Evolutionary conservation across 2,797 vertebrate species (phyloP).

Genomic region (Scomberomorus guttatus): DNA sequence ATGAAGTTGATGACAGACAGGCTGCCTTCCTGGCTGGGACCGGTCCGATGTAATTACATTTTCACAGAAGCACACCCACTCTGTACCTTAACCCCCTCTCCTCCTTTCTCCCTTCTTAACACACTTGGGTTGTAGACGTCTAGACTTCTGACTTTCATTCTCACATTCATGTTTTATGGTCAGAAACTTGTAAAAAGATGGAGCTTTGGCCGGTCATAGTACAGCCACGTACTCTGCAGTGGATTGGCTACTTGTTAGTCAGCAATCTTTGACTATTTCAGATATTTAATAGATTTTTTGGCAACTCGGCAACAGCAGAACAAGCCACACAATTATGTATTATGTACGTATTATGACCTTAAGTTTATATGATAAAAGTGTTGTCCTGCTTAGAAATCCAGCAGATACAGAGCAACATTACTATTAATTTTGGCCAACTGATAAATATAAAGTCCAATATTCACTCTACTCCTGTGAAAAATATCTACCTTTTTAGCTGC

Average conservation of each 20-base stretch:
- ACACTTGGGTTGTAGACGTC: not conserved
- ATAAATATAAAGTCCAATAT: no score
- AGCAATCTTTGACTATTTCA: not conserved
- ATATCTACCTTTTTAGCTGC: no score
- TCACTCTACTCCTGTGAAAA: no score
- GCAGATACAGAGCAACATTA: no score
- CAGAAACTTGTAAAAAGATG: no score
- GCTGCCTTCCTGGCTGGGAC: slow-evolving; percentile 42
- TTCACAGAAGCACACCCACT: slow-evolving; percentile 9
- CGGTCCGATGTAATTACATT: slow-evolving; percentile 47
- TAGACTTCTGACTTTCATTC: not conserved
- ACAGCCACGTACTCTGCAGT: not conserved
- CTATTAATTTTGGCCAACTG: no score
- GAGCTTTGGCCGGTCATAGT: not conserved
- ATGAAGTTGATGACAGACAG: slow-evolving; percentile 68
- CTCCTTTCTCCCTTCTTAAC: not conserved
- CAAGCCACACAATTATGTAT: no score
- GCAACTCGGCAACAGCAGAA: no score
- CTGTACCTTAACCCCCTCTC: not conserved
- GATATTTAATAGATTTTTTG: not conserved
- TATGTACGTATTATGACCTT: no score
- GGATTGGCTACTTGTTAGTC: not conserved
- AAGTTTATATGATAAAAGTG: no score
- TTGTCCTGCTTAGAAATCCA: no score
- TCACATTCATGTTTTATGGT: not conserved